phyloP scores from a whole-genome alignment of 2,113 vertebrate genomes.

The Callospermophilus lateralis region DNA sequence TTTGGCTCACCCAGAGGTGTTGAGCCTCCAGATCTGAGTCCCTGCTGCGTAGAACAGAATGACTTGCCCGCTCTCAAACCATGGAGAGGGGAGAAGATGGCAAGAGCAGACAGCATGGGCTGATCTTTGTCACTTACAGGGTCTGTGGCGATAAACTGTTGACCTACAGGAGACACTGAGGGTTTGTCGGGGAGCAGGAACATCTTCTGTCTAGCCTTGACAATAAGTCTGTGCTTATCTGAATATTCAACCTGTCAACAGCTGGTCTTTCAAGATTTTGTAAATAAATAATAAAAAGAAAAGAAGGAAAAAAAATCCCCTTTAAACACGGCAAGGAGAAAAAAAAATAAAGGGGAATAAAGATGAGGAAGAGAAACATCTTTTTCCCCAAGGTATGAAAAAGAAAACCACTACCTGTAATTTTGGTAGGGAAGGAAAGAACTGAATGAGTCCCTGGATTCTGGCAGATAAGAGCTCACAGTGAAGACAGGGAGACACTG shows the following conservation, averaged over 20 bases:
- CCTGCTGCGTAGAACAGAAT: fast-evolving
- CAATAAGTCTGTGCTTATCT: too few species aligned
- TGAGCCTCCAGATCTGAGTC: fast-evolving
- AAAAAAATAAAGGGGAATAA: background rate
- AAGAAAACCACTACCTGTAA: background rate
- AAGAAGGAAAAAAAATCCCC: too few species aligned
- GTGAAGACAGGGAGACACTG: background rate
- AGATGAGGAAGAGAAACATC: background rate
- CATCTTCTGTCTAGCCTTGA: background rate
- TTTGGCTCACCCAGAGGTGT: fast-evolving
- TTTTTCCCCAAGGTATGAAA: background rate
- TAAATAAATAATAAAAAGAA: background rate
- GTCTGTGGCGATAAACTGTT: background rate
- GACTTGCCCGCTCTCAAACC: fast-evolving
- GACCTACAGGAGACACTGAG: background rate
- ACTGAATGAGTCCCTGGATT: background rate
- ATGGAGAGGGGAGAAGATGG: background rate
- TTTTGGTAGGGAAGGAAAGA: background rate
- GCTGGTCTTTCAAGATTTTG: background rate
- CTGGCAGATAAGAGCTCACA: background rate
- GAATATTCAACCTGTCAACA: background rate
- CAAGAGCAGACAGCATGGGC: background rate
- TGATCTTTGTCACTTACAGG: too few species aligned
- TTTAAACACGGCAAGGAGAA: background rate
- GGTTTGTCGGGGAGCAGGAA: background rate